Base-by-base conservation (phyloP, 2,113 vertebrate genomes). In the Melozone crissalis region DNA sequence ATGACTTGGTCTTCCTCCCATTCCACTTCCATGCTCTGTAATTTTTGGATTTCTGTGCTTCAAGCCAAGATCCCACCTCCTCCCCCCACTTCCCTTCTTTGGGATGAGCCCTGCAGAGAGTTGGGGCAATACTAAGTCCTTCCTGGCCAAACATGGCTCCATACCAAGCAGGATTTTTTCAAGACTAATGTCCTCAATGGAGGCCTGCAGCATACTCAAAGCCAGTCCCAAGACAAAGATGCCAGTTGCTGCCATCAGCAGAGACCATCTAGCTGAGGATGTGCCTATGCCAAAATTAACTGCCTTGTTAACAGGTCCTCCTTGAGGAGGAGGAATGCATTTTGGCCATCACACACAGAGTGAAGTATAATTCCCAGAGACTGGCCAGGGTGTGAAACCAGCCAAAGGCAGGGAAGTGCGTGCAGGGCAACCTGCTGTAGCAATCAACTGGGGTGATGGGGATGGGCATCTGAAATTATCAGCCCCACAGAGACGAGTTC, bases 331-430 rank as follows among this genome's bases (percentile, higher is more conserved):
- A 61, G 22, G 52, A 75, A 58, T 13, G 22, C 37, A 49, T 26
- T 46, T 54, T 30, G 28, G 26, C 58, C 62, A 58, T 23, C 22
- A 46, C 17, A 52, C 5, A 44, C 14, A 75, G 18, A 51, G 1
- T 20, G 10, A 85, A 85, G 47, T 4, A 41, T 28, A 78, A 18
- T 37, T 66, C 61, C 37, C 41, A 52, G 51, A 63, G 31, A 59
- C 19, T 1, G 1, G 43, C 30, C 39, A 62, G 0, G 0, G 28
- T 43, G 54, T 20, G 47, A 65, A 12, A n/a, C 13, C 1, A 4
- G 67, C 26, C 2, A 0, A 59, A 83, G 30, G 24, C 41, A 79
- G 15, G 33, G 67, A 59, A 0, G 0, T 0, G 7, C 14, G 24
- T 1, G 1, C 35, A 28, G 31, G 35, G 46, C 21, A 65, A 27